Conservation (phyloP, 2,113 vertebrate species). For the Oreotrochilus melanogaster region DNA sequence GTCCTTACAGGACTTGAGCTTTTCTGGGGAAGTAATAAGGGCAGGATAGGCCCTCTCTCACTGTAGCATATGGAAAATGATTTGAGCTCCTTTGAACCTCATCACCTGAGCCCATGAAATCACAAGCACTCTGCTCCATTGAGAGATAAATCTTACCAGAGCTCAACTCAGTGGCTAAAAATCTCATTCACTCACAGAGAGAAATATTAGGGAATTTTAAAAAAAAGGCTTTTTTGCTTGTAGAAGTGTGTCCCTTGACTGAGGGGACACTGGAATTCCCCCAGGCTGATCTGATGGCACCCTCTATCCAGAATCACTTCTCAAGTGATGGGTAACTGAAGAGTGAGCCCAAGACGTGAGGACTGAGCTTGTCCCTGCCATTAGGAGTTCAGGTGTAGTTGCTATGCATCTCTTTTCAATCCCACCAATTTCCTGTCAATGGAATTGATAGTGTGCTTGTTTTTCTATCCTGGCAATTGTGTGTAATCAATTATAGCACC, state of each 20-base stretch:
- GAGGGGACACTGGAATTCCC: neutral
- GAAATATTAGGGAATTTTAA: neutral
- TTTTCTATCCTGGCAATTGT: neutral
- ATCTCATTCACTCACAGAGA: neutral
- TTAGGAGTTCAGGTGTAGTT: neutral
- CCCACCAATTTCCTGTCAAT: slow-evolving; percentile 14
- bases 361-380: neutral
- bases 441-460: neutral
- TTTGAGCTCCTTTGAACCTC: neutral
- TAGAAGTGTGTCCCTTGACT: neutral
- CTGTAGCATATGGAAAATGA: neutral
- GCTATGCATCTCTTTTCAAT: neutral
- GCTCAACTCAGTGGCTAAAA: neutral
- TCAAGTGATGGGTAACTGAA: neutral
- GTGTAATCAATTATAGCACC: slow-evolving; percentile 4
- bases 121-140: neutral
- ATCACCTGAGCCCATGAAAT: neutral
- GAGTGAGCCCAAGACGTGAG: neutral
- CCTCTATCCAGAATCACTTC: neutral
- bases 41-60: neutral
- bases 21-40: neutral
- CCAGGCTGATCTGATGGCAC: neutral
- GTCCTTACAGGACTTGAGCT: neutral
- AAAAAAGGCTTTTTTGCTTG: neutral
- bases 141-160: neutral